Conservation (phyloP, 1,140 invertebrate genomes). For the Calephelis nemesis region DNA sequence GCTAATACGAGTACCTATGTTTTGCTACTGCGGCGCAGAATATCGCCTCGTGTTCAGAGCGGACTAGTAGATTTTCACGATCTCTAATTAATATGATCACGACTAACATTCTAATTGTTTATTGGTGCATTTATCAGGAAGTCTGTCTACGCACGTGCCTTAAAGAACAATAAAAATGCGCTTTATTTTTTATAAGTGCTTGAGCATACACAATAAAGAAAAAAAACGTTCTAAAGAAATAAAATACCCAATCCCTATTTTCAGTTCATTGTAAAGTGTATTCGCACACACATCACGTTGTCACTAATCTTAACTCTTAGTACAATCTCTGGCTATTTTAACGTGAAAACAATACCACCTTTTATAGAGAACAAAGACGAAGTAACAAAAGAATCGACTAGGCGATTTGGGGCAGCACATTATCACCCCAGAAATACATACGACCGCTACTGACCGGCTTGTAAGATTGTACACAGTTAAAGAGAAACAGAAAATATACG, state of each 20-base stretch:
- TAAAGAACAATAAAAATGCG: too few relatives aligned
- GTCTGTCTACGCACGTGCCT: too few relatives aligned
- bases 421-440: conserved; percentile 54
- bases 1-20: too few relatives aligned
- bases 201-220: too few relatives aligned
- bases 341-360: conserved; percentile 72
- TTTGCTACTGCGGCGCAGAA: too few relatives aligned
- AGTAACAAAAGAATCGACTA: conserved; percentile 69
- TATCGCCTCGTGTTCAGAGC: too few relatives aligned
- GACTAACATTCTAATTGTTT: too few relatives aligned
- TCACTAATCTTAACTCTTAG: conserved; percentile 71
- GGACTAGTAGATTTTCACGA: too few relatives aligned
- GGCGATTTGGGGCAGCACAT: conserved; percentile 62
- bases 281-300: conserved; percentile 62
- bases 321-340: conserved; percentile 62
- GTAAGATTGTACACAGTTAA: conserved; percentile 4
- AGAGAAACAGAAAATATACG: too few relatives aligned
- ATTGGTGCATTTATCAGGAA: too few relatives aligned
- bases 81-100: too few relatives aligned
- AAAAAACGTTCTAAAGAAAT: background rate
- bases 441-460: conserved; percentile 27
- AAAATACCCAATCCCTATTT: conserved; percentile 14
- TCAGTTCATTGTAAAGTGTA: conserved; percentile 6
- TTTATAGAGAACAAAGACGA: conserved; percentile 66
- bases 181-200: too few relatives aligned